These are phyloP conservation scores for Bombylius discolor DNA, from an alignment of 2,888 invertebrate genomes.

Conservation along the genomic window DNA sequence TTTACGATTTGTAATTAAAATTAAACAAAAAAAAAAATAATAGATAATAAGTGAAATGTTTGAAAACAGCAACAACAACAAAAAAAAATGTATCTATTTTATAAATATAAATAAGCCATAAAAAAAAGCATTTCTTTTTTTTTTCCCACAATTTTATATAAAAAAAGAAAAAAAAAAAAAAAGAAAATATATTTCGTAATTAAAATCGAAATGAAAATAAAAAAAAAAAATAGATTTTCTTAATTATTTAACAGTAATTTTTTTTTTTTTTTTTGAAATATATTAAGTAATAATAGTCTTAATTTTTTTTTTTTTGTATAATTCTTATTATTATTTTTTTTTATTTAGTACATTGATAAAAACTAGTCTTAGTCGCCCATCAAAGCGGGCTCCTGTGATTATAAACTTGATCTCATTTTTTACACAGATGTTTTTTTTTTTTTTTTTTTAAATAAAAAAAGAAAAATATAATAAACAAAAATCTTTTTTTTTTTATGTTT, in stretches of 20 bases:
- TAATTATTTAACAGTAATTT: constrained; percentile 1
- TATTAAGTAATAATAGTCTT: neutral
- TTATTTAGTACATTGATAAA: neutral
- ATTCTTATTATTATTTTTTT: neutral
- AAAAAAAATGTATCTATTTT: too few relatives aligned
- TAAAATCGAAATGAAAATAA: neutral
- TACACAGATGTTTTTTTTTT: neutral
- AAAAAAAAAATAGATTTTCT: constrained; percentile 3
- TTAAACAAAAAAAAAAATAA: too few relatives aligned
- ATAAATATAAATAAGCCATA: too few relatives aligned
- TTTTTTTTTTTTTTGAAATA: too few relatives aligned
- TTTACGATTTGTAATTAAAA: too few relatives aligned
- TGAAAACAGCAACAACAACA: too few relatives aligned
- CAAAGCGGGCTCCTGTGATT: constrained; percentile 13
- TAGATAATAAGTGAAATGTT: too few relatives aligned
- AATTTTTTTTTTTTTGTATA: neutral
- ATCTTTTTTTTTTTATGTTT: too few relatives aligned
- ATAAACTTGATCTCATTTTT: constrained; percentile 8
- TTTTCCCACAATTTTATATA: neutral
- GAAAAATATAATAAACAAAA: too few relatives aligned
- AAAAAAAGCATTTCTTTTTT: too few relatives aligned
- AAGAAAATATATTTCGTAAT: neutral
- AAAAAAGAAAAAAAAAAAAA: constrained; percentile 8
- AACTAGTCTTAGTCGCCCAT: constrained; percentile 11
- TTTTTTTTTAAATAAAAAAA: neutral